Conservation (phyloP, 2,113 vertebrate species). For the Dermatemys mawii region DNA sequence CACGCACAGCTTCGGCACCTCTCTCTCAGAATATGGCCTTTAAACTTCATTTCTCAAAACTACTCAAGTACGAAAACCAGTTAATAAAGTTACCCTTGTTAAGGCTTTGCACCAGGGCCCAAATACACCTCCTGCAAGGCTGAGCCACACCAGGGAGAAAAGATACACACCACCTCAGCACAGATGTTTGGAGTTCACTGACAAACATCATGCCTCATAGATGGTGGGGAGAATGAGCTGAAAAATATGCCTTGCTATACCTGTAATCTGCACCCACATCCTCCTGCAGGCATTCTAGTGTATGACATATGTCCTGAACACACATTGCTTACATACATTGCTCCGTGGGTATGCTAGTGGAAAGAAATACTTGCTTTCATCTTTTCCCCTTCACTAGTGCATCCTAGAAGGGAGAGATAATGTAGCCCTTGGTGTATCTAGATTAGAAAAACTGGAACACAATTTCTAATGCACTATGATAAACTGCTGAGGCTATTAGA, state of each 20-base stretch:
- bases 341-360: rapidly evolving
- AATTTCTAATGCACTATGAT: background rate
- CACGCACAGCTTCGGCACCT: background rate
- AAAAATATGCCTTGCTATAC: background rate
- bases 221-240: background rate
- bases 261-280: background rate
- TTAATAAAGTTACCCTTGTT: background rate
- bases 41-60: background rate
- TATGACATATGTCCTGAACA: background rate
- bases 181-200: background rate
- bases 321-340: background rate
- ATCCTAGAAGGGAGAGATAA: background rate
- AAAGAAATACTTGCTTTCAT: background rate
- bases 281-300: background rate
- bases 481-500: background rate
- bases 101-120: background rate
- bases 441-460: background rate
- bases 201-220: background rate
- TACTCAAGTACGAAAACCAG: background rate
- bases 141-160: background rate
- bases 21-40: background rate
- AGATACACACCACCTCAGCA: background rate
- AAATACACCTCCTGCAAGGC: background rate
- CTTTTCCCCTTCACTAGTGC: background rate
- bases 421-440: background rate